A percentile compares a stretch with the other conserved stretches of the same genome.
Conservation (phyloP, 2,113 vertebrate genomes). For the Rousettus leschenaultii region DNA sequence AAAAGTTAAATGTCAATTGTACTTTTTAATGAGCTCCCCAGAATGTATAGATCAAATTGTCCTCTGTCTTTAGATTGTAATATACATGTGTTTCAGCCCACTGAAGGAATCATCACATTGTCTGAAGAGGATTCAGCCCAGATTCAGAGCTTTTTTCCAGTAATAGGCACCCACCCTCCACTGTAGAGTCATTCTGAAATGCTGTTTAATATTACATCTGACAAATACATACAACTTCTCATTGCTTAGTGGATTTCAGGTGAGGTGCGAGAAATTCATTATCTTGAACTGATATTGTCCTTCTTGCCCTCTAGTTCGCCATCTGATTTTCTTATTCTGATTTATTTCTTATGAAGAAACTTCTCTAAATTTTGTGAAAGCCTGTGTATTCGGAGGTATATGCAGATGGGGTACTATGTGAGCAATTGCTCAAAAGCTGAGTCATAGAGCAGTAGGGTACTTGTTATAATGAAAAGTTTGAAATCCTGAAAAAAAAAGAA, state of each 20-base stretch:
- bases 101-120: background rate
- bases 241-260: background rate
- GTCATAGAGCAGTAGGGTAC: background rate
- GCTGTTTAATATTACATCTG: background rate
- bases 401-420: background rate
- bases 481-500: conserved; percentile 37
- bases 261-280: background rate
- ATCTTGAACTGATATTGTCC: background rate
- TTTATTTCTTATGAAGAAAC: background rate
- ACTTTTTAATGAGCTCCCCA: background rate
- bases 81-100: background rate
- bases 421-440: background rate
- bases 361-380: background rate
- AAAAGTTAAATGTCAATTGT: background rate
- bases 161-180: background rate
- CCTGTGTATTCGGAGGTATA: background rate
- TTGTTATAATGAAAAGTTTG: background rate
- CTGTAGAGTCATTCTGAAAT: background rate
- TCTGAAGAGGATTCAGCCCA: background rate
- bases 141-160: background rate
- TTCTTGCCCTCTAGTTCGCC: background rate
- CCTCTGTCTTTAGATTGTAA: background rate
- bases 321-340: background rate
- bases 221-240: background rate
- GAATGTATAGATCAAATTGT: background rate